Conservation (phyloP, 2,113 vertebrate species). For the Eclectus roratus region DNA sequence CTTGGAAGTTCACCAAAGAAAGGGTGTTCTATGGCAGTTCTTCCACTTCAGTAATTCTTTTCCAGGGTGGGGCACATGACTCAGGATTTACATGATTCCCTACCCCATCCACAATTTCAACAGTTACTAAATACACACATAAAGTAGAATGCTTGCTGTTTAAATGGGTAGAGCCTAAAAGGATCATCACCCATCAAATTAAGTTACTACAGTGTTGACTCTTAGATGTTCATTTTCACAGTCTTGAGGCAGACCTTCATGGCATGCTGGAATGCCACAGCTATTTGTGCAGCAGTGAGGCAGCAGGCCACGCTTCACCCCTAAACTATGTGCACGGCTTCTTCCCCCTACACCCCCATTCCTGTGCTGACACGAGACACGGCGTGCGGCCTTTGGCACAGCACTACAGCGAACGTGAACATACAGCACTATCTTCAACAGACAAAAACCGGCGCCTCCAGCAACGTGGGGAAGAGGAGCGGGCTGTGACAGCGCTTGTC, state of each 20-base stretch:
- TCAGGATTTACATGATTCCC: rapidly evolving
- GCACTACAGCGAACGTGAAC: rapidly evolving
- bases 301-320: background rate
- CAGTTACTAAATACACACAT: background rate
- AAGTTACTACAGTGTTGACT: background rate
- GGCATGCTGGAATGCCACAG: rapidly evolving
- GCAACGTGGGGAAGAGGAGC: rapidly evolving
- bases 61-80: background rate
- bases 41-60: background rate
- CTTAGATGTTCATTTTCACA: rapidly evolving
- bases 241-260: rapidly evolving
- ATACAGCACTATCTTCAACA: rapidly evolving
- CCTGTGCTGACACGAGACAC: rapidly evolving
- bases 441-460: background rate
- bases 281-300: background rate
- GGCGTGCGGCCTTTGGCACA: rapidly evolving
- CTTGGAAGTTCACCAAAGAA: background rate
- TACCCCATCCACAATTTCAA: background rate
- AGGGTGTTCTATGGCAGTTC: background rate
- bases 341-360: rapidly evolving
- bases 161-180: background rate
- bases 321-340: background rate
- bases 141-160: background rate
- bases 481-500: rapidly evolving
- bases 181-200: background rate